Evolutionary conservation across 2,113 vertebrate species (phyloP).

Genomic region (Entelurus aequoreus): DNA sequence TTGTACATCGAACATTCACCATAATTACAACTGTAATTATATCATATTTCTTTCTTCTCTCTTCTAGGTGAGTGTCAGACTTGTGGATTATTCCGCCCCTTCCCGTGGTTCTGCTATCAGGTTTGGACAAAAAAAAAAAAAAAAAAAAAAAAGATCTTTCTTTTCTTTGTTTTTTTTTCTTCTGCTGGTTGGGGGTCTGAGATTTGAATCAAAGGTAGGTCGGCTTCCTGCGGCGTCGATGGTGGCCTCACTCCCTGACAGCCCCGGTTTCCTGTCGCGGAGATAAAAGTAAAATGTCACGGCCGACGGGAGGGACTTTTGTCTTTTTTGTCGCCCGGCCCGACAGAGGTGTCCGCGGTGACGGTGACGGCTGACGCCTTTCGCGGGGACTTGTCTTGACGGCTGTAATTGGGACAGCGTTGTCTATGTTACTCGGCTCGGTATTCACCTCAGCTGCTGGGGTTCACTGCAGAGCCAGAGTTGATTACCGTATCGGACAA

Average conservation of each 20-base stretch:
- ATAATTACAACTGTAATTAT: constrained; percentile 47
- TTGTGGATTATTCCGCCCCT: constrained; percentile 49
- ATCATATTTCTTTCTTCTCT: constrained; percentile 35
- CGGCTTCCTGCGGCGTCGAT: constrained; percentile 8
- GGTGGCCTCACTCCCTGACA: constrained; percentile 10
- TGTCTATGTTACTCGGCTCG: constrained; percentile 32
- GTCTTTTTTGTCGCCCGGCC: constrained; percentile 14
- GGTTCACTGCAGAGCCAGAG: constrained; percentile 28
- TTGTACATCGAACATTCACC: constrained; percentile 29
- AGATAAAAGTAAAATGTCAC: constrained; percentile 46
- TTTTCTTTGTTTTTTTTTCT: constrained; percentile 3
- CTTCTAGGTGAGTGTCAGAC: constrained; percentile 64
- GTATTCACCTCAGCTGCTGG: constrained; percentile 13
- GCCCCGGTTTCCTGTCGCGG: constrained; percentile 17
- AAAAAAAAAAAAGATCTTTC: not conserved
- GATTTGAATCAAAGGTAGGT: constrained; percentile 43
- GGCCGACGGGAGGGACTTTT: constrained; percentile 13
- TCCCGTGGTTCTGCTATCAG: constrained; percentile 49
- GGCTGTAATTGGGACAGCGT: constrained; percentile 31
- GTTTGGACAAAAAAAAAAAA: constrained; percentile 45
- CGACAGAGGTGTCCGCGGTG: constrained; percentile 15
- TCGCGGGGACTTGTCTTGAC: constrained; percentile 9
- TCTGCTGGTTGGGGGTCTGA: constrained; percentile 12
- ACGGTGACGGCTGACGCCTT: constrained; percentile 20
- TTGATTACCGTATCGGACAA: constrained; percentile 28